Evolutionary conservation across 2,797 vertebrate species (phyloP).

Genomic region (Loris lydekkerianus): DNA sequence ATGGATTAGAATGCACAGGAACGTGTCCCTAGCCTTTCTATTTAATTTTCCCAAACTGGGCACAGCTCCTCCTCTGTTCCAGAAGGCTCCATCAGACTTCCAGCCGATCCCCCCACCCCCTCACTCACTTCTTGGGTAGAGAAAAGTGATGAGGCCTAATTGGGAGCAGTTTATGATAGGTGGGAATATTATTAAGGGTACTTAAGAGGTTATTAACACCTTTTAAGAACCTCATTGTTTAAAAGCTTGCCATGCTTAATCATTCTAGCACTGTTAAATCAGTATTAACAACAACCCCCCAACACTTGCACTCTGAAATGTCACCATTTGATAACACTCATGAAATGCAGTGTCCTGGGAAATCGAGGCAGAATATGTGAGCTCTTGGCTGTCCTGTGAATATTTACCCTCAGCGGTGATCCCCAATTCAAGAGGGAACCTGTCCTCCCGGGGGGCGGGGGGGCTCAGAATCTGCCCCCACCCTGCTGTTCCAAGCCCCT

Average conservation of each 20-base stretch:
- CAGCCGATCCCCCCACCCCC: constrained; percentile 23
- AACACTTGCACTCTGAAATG: constrained; percentile 83
- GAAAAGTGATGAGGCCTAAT: constrained; percentile 88
- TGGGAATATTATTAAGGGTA: constrained; percentile 88
- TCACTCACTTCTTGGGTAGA: constrained; percentile 85
- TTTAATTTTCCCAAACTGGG: constrained; percentile 39
- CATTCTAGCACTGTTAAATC: constrained; percentile 89
- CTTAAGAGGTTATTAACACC: constrained; percentile 91
- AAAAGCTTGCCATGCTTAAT: constrained; percentile 88
- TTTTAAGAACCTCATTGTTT: constrained; percentile 89
- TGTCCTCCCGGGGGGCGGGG: accelerated
- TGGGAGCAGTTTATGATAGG: constrained; percentile 88
- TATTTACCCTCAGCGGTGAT: background rate
- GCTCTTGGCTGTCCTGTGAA: constrained; percentile 27
- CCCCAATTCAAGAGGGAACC: background rate
- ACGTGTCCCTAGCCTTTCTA: constrained; percentile 41
- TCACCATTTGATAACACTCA: constrained; percentile 85
- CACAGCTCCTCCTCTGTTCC: constrained; percentile 71
- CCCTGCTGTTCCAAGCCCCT: background rate
- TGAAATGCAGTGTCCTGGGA: constrained; percentile 79
- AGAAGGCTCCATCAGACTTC: constrained; percentile 73
- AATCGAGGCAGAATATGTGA: constrained; percentile 77
- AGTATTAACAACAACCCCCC: constrained; percentile 88
- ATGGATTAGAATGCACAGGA: background rate
- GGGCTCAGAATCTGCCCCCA: background rate